Percentiles rank a stretch among this genome's conserved stretches.
Conservation (phyloP, 1,140 invertebrate genomes). For the Aphidius ervi region DNA sequence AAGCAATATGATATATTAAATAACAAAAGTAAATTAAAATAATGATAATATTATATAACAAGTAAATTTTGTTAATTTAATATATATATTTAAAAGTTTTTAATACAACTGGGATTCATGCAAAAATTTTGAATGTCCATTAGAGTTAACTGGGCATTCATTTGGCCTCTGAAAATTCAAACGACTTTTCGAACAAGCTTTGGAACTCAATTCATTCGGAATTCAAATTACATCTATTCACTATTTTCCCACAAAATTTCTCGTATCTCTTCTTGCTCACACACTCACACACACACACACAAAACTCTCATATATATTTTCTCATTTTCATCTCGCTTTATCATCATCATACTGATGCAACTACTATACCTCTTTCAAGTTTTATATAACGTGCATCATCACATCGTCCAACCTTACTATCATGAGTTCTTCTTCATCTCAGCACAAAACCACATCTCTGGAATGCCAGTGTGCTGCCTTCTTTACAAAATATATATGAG, state of each 20-base stretch:
- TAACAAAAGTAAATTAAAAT: background rate
- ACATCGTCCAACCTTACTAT: conserved; percentile 7
- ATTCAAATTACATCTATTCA: conserved; percentile 35
- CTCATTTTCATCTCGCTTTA: conserved; percentile 3
- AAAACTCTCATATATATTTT: background rate
- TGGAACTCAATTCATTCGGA: conserved; percentile 39
- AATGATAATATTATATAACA: background rate
- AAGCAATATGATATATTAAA: too few relatives aligned
- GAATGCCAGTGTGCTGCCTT: conserved; percentile 5
- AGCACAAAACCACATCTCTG: conserved; percentile 9
- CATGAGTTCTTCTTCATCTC: conserved; percentile 8
- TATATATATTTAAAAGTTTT: too few relatives aligned
- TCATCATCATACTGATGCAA: background rate
- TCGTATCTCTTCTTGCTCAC: background rate
- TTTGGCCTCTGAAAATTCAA: conserved; percentile 22
- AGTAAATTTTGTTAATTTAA: too few relatives aligned
- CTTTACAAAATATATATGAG: conserved; percentile 8
- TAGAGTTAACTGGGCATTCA: background rate
- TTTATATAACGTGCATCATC: conserved; percentile 16
- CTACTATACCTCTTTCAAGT: background rate
- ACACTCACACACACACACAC: too few relatives aligned
- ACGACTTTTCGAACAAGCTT: conserved; percentile 28
- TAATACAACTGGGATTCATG: background rate
- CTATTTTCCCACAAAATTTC: too few relatives aligned
- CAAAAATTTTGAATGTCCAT: background rate